Conservation (phyloP, 2,888 invertebrate species). For the Lepas anatifera region DNA sequence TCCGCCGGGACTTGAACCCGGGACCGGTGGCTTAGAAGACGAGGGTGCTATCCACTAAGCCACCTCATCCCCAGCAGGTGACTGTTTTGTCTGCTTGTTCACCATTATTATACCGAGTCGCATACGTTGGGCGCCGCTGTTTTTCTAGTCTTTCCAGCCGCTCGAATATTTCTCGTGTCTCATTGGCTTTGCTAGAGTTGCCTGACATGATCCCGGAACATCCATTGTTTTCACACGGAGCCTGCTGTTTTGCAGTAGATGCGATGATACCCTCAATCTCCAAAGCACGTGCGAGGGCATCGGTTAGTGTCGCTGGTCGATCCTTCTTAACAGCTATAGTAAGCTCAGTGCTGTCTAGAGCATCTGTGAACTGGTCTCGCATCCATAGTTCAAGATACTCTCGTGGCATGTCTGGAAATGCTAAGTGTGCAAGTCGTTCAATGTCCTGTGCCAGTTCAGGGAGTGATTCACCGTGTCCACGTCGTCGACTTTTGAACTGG, state of each 20-base stretch:
- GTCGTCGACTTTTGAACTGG: not conserved
- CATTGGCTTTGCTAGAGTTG: not conserved
- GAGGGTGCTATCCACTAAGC: too few relatives aligned
- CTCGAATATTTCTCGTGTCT: not conserved
- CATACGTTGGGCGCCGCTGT: not conserved
- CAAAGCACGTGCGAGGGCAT: not conserved
- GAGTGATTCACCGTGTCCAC: not conserved
- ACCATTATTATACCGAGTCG: too few relatives aligned
- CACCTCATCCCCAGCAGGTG: too few relatives aligned
- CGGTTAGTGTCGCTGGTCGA: not conserved
- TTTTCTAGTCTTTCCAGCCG: not conserved
- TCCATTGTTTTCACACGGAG: not conserved
- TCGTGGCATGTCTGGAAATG: not conserved
- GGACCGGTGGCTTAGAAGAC: too few relatives aligned
- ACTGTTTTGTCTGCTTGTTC: too few relatives aligned
- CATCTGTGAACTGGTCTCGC: not conserved
- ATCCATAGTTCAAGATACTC: not conserved
- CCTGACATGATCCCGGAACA: not conserved
- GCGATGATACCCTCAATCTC: not conserved
- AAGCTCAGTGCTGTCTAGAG: not conserved
- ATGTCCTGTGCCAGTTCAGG: not conserved
- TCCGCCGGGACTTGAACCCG: too few relatives aligned
- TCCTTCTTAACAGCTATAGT: not conserved
- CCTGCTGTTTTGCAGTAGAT: too few relatives aligned
- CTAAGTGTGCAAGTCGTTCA: not conserved